phyloP scores from a whole-genome alignment of 64 coral and sea anemone genomes.

The Stichodactyla helianthus region DNA sequence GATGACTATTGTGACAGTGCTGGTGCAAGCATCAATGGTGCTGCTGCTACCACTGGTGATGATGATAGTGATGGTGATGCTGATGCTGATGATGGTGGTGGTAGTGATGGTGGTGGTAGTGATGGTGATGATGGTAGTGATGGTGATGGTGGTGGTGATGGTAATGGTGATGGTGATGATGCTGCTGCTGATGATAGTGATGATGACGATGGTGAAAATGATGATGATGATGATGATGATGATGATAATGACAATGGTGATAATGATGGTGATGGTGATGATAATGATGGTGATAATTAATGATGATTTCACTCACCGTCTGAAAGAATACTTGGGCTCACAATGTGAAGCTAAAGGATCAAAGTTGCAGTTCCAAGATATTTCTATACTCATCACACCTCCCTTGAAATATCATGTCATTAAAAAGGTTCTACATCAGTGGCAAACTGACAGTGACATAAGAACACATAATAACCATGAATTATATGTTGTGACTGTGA shows the following conservation, averaged over 20 bases:
- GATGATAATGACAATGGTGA: too few relatives aligned
- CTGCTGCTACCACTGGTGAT: neutral
- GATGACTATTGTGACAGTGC: too few relatives aligned
- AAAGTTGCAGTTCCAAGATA: slow-evolving; percentile 93
- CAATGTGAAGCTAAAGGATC: slow-evolving; percentile 61
- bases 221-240: too few relatives aligned
- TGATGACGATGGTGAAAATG: neutral
- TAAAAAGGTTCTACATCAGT: neutral
- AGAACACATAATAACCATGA: too few relatives aligned
- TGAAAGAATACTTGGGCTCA: slow-evolving; percentile 78
- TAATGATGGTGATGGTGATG: neutral
- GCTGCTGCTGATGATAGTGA: neutral
- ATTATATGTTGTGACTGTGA: too few relatives aligned
- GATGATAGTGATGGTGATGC: neutral
- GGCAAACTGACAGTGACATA: neutral
- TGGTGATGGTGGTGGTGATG: neutral
- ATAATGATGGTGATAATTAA: neutral
- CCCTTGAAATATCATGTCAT: slow-evolving; percentile 40
- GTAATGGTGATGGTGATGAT: neutral
- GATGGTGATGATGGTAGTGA: neutral
- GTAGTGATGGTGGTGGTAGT: neutral
- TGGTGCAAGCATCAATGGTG: neutral
- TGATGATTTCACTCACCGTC: slow-evolving; percentile 30
- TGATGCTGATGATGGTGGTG: neutral
- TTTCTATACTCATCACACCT: slow-evolving; percentile 71